Percentiles rank a stretch among this genome's conserved stretches.
These are phyloP conservation scores for Ptiloglossa arizonensis DNA, from an alignment of 1,140 invertebrate genomes.

Conservation along the genomic window DNA sequence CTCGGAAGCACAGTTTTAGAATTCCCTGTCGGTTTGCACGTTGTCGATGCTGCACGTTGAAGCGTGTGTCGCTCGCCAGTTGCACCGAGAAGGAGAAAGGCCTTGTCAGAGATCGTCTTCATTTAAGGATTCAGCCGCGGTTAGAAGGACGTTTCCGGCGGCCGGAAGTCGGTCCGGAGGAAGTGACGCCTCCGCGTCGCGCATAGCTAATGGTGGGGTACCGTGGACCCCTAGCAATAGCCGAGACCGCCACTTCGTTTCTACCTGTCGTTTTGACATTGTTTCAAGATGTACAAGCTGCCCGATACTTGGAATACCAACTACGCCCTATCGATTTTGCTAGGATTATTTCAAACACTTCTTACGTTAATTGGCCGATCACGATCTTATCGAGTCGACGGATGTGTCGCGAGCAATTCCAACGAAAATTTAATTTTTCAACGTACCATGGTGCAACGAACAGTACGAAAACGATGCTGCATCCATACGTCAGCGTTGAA, in stretches of 20 bases:
- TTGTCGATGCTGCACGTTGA: conserved; percentile 6
- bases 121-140: conserved; percentile 74
- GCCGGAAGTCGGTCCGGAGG: conserved; percentile 73
- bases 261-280: conserved; percentile 42
- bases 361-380: no score
- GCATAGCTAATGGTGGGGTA: conserved; percentile 68
- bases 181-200: conserved; percentile 67
- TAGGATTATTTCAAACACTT: background rate
- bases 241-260: conserved; percentile 24
- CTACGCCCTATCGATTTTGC: background rate
- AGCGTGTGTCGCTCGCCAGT: conserved; percentile 2
- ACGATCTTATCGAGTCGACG: background rate
- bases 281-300: conserved; percentile 17
- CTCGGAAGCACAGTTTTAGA: conserved; percentile 29
- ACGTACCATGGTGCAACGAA: no score
- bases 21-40: conserved; percentile 32
- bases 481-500: no score
- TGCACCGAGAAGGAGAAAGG: conserved; percentile 25
- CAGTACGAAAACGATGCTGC: no score
- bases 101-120: conserved; percentile 59
- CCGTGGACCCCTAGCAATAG: conserved; percentile 38
- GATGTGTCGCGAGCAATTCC: background rate
- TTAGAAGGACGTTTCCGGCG: conserved; percentile 78
- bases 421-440: background rate
- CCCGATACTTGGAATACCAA: conserved; percentile 39